phyloP scores from a whole-genome alignment of 2,113 vertebrate genomes.

The Podiceps cristatus region DNA sequence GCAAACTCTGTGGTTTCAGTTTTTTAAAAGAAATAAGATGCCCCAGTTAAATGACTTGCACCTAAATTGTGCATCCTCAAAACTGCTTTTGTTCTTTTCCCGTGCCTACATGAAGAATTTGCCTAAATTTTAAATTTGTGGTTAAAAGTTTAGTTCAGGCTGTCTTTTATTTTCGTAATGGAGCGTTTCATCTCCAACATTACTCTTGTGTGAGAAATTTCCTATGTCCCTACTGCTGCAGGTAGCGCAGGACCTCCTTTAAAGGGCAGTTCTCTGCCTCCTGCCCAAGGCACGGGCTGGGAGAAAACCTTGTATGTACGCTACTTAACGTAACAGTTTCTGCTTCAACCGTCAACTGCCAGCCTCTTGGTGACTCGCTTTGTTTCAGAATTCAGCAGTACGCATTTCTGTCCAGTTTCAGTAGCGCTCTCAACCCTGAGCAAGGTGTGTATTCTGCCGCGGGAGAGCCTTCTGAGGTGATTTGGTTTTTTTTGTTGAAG shows the following conservation, averaged over 20 bases:
- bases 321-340: background rate
- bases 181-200: accelerated
- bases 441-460: background rate
- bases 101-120: background rate
- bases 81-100: background rate
- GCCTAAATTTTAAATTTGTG: background rate
- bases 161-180: background rate
- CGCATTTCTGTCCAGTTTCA: accelerated
- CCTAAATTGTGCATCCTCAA: background rate
- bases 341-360: background rate
- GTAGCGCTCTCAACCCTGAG: accelerated
- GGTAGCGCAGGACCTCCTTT: background rate
- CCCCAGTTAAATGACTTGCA: background rate
- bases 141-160: background rate
- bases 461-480: background rate
- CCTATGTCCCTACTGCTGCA: background rate
- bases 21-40: background rate
- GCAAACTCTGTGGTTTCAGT: background rate
- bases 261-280: background rate
- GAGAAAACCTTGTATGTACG: accelerated
- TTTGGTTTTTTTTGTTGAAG: background rate
- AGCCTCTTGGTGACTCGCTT: background rate
- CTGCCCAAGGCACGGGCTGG: accelerated
- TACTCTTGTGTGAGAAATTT: background rate
- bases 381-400: background rate